These are phyloP conservation scores for Caenorhabditis virilis DNA, from an alignment of 2,888 invertebrate species.

Conservation along the genomic window DNA sequence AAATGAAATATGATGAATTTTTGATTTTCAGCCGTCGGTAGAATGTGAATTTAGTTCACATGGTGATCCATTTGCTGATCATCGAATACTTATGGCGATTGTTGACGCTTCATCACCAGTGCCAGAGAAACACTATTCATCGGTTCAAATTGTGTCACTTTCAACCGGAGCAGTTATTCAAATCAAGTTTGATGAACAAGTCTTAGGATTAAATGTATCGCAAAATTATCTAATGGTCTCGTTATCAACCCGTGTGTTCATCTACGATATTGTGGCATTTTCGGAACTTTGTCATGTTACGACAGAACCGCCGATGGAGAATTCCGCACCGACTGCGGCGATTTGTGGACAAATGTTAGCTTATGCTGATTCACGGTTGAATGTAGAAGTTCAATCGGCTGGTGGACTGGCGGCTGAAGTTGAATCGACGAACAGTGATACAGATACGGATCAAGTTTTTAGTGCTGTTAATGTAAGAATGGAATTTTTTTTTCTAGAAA, in stretches of 20 bases:
- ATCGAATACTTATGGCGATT: constrained; percentile 60
- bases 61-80: too few species aligned
- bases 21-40: too few species aligned
- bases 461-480: constrained; percentile 70
- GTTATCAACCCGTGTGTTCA: constrained; percentile 68
- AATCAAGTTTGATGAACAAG: constrained; percentile 69
- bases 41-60: too few species aligned
- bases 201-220: constrained; percentile 69
- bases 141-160: constrained; percentile 70
- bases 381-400: constrained; percentile 64
- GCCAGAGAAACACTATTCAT: constrained; percentile 69
- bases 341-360: constrained; percentile 59
- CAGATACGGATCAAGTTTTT: constrained; percentile 71
- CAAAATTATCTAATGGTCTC: constrained; percentile 54
- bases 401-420: constrained; percentile 46
- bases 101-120: constrained; percentile 55
- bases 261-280: constrained; percentile 68
- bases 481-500: constrained; percentile 1
- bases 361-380: constrained; percentile 65
- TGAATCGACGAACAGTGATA: constrained; percentile 37
- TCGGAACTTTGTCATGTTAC: constrained; percentile 48
- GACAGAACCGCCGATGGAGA: constrained; percentile 47
- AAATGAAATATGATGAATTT: too few species aligned
- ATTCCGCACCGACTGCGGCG: constrained; percentile 46
- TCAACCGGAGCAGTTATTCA: constrained; percentile 69